phyloP scores from a whole-genome alignment of 2,113 vertebrate genomes.

The Nesoenas mayeri region DNA sequence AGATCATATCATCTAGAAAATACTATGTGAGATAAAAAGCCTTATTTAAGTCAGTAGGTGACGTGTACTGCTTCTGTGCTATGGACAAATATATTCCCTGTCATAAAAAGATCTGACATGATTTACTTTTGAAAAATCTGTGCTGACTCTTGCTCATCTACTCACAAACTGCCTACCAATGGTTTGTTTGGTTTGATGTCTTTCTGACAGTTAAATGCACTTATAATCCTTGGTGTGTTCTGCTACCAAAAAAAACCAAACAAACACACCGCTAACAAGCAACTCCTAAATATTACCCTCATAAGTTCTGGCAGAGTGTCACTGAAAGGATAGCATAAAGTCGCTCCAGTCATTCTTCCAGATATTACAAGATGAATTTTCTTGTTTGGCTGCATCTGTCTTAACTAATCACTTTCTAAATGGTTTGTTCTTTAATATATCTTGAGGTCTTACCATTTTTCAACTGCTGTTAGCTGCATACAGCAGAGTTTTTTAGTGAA shows the following conservation, averaged over 20 bases:
- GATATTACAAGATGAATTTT: not conserved
- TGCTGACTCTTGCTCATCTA: not conserved
- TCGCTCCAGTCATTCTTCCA: not conserved
- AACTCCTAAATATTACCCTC: not conserved
- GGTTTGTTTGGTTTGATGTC: not conserved
- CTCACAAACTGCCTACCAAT: not conserved
- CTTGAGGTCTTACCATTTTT: not conserved
- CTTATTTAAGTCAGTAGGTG: not conserved
- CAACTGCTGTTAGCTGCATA: not conserved
- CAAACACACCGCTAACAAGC: no score
- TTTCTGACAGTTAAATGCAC: not conserved
- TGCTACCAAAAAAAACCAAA: not conserved
- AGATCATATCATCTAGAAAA: not conserved
- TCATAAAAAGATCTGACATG: not conserved
- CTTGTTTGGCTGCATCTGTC: not conserved
- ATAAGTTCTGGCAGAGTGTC: not conserved
- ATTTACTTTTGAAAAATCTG: not conserved
- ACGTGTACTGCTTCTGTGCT: not conserved
- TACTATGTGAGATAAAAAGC: not conserved
- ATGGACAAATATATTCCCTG: not conserved
- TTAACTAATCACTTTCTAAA: not conserved
- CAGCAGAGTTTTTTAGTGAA: not conserved
- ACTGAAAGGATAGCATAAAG: not conserved
- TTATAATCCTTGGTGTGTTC: not conserved
- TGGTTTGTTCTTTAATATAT: not conserved